Percentiles rank a stretch among this genome's conserved stretches.
Conservation (phyloP, 2,888 invertebrate genomes). For the Azorinus chamasolen region DNA sequence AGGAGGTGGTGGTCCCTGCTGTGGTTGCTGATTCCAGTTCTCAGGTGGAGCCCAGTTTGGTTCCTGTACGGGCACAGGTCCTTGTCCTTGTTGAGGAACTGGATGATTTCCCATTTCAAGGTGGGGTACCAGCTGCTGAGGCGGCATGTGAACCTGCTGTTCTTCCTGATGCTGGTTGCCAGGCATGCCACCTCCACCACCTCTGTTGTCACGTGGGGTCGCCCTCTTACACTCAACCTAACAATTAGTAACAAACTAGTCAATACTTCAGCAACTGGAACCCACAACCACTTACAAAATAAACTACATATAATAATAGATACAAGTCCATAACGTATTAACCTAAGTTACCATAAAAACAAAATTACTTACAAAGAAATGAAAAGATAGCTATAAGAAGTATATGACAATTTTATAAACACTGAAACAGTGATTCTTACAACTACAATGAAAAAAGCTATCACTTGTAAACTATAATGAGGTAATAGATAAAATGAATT, state of each 20-base stretch:
- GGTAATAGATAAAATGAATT: no score
- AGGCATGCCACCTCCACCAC: slow-evolving; percentile 1
- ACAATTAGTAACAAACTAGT: not conserved
- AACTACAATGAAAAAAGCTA: no score
- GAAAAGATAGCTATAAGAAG: no score
- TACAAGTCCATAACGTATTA: no score
- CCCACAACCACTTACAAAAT: no score
- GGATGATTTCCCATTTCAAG: no score
- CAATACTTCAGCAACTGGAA: not conserved
- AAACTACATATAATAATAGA: no score
- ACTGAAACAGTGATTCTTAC: no score
- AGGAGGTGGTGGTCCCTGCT: slow-evolving; percentile 32
- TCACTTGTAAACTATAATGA: no score
- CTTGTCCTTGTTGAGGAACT: slow-evolving; percentile 22
- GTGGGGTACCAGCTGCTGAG: not conserved
- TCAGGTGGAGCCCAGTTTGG: slow-evolving; percentile 36
- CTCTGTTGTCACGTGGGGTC: slow-evolving; percentile 64
- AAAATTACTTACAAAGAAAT: no score
- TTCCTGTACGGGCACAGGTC: slow-evolving; percentile 20
- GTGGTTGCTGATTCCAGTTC: slow-evolving; percentile 15
- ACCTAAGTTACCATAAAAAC: no score
- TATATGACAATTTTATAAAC: no score
- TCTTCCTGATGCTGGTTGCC: not conserved
- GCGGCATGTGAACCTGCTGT: not conserved
- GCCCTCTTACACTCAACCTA: slow-evolving; percentile 77